These are phyloP conservation scores for Sorex fumeus DNA, from an alignment of 2,113 vertebrate species.

Conservation along the genomic window DNA sequence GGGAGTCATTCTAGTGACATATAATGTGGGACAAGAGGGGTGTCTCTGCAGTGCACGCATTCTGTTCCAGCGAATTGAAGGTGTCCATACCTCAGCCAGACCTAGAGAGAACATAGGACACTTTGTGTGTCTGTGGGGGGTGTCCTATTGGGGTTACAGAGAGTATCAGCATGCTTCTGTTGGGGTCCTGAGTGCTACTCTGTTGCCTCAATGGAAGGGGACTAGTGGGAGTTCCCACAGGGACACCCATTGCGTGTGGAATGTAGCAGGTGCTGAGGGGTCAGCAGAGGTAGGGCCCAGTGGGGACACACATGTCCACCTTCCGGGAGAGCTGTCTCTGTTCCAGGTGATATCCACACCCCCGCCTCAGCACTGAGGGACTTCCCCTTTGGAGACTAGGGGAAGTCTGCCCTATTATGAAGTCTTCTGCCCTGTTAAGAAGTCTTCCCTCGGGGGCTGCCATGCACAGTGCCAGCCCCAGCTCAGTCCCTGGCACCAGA, in stretches of 20 bases:
- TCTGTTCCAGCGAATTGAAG: background rate
- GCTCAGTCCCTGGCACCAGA: too few relatives aligned
- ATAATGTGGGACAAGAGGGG: background rate
- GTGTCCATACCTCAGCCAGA: background rate
- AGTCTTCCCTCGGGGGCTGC: too few relatives aligned
- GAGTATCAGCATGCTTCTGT: background rate
- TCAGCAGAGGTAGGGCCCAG: background rate
- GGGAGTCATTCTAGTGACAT: background rate
- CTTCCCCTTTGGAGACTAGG: background rate
- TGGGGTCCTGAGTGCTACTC: fast-evolving
- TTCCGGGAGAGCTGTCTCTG: background rate
- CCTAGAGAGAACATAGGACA: background rate
- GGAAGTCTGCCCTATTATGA: background rate
- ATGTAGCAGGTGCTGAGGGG: background rate
- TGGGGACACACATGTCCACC: background rate
- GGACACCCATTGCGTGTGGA: too few relatives aligned
- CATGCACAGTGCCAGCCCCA: too few relatives aligned
- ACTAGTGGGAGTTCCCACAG: background rate
- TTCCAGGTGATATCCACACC: background rate
- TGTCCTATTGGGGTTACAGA: background rate
- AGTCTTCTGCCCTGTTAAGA: background rate
- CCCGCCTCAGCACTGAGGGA: background rate
- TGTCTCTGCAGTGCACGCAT: background rate
- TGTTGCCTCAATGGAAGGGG: background rate
- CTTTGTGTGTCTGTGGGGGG: background rate